Evolutionary conservation across 2,888 invertebrate genomes (phyloP), one percentile per base, ranked within the genome.

Genomic region (Cataglyphis altisquamis): DNA sequence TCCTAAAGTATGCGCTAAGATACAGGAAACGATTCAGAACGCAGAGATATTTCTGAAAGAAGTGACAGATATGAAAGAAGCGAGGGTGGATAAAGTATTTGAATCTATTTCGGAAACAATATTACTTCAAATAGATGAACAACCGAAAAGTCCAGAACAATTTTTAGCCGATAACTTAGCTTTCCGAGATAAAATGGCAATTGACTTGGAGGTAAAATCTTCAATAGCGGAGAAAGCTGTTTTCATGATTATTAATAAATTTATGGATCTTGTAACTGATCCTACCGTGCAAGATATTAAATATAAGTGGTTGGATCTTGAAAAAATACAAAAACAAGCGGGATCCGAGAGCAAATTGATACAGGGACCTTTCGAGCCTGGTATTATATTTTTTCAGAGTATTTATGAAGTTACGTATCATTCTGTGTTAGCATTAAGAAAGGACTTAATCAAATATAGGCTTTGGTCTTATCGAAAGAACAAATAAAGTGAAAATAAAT

Each of bases 181-280:
- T 62, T 95, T 96, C 80, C 95, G 96, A 66, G 95, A 95, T 84
- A 94, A 95, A 90, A 95, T 96, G 52, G 95, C 95, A 18, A 93
- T 93, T 72, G 95, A 96, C 73, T 92, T 97, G 6, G 96, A 96
- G 91, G 94, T 95, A 63, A 96, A 96, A 93, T 97, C 97, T 0
- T 95, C 95, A n/a, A 96, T 96, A 32, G 97, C 97, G 39, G 98
- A 98, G 95, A 96, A 96, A 85, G 97, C 98, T 41, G 97, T 97
- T 0, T 96, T 97, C 62, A 97, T 97, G 89, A 95, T 98, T 48
- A 97, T 98, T 39, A 96, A 97, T 88, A 97, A 97, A 94, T 98
- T 98, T 91, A 95, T 98, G 84, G 96, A 96, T 41, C 96, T 96
- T 48, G 96, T 96, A 75, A 96, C 95, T 84, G 96, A 96, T 85